These are phyloP conservation scores for Bombyx mandarina DNA, from an alignment of 1,140 invertebrate genomes.

Conservation along the genomic window DNA sequence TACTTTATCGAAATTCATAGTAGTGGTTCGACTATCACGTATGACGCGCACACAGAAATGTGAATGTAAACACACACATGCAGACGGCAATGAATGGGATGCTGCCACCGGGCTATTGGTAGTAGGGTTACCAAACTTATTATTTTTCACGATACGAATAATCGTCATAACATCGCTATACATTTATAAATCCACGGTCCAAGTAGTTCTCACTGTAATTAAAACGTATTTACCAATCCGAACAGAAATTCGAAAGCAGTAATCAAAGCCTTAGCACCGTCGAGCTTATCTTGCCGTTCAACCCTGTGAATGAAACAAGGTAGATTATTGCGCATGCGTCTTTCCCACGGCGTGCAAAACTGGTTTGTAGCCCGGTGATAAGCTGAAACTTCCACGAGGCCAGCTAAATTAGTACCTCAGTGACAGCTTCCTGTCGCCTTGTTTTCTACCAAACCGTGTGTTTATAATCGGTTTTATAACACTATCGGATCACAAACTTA, in stretches of 20 bases:
- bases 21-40: conserved; percentile 1
- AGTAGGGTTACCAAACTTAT: conserved; percentile 36
- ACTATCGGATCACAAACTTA: neutral
- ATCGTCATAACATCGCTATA: neutral
- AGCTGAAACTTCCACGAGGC: conserved; percentile 51
- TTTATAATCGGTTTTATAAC: conserved; percentile 3
- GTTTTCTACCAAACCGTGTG: conserved; percentile 17
- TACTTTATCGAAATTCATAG: neutral
- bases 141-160: neutral
- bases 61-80: conserved; percentile 16
- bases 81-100: conserved; percentile 45
- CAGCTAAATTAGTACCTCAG: conserved; percentile 56
- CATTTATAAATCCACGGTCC: neutral
- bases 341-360: conserved; percentile 65
- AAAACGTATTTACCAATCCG: neutral
- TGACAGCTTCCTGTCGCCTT: conserved; percentile 57
- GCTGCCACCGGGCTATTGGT: conserved; percentile 37
- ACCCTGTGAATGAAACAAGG: conserved; percentile 53
- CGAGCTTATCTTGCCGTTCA: conserved; percentile 21
- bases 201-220: neutral
- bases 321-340: conserved; percentile 49
- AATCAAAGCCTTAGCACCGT: neutral
- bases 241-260: neutral
- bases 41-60: conserved; percentile 17
- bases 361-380: conserved; percentile 48